phyloP scores from a whole-genome alignment of 64 coral and sea anemone species.

The Dendrophyllia cribrosa region DNA sequence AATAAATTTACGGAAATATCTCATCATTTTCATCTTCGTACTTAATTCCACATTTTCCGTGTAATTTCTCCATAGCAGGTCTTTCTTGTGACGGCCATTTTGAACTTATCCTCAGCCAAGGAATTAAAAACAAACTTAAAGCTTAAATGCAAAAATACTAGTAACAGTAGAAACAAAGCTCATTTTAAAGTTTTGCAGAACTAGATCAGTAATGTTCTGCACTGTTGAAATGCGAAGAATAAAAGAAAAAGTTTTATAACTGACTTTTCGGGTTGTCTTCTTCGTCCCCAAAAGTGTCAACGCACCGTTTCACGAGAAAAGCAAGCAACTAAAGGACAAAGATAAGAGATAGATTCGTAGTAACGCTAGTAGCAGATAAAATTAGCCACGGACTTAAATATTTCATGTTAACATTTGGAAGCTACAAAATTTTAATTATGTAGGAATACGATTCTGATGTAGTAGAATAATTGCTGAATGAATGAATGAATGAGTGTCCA shows the following conservation, averaged over 20 bases:
- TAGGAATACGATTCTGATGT: slow-evolving; percentile 40
- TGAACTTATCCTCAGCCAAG: not conserved
- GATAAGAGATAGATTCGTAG: slow-evolving; percentile 29
- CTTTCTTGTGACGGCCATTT: not conserved
- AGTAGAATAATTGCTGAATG: slow-evolving; percentile 37
- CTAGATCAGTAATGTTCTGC: not conserved
- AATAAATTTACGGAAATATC: not conserved
- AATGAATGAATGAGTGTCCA: not conserved
- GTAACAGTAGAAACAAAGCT: not conserved
- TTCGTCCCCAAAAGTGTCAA: not conserved
- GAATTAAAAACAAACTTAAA: not conserved
- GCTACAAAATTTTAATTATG: slow-evolving; percentile 85
- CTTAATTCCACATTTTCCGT: not conserved
- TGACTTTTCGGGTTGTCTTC: not conserved
- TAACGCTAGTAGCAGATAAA: slow-evolving; percentile 34
- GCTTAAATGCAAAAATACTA: not conserved
- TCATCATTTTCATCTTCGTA: not conserved
- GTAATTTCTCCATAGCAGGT: not conserved
- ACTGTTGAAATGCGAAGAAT: not conserved
- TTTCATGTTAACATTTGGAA: slow-evolving; percentile 81
- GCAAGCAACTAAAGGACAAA: not conserved
- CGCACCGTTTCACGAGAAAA: not conserved
- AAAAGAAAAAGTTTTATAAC: not conserved
- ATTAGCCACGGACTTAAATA: slow-evolving; percentile 80
- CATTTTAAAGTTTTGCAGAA: not conserved